These are phyloP conservation scores for Tachyglossus aculeatus DNA, from an alignment of 2,797 vertebrate genomes.

Conservation along the genomic window DNA sequence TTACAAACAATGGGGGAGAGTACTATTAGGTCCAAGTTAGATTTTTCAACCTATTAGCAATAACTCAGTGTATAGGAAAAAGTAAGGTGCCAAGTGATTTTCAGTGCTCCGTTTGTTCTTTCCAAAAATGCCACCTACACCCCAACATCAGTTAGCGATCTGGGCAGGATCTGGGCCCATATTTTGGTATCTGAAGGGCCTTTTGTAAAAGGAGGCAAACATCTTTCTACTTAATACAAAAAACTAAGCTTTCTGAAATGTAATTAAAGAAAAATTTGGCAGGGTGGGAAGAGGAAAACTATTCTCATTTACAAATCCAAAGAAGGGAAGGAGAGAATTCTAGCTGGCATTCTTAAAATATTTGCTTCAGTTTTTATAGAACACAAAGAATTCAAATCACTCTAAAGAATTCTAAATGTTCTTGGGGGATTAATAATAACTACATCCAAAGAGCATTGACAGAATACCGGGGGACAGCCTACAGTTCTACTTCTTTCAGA, in stretches of 20 bases:
- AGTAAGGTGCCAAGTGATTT: neutral
- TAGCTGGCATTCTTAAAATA: no score
- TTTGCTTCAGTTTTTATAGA: no score
- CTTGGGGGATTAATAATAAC: no score
- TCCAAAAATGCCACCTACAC: neutral
- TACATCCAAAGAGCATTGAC: no score
- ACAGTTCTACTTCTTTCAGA: no score
- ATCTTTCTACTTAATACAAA: neutral
- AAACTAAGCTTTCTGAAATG: neutral
- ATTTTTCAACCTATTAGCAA: neutral
- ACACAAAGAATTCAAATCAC: no score
- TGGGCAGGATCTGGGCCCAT: neutral
- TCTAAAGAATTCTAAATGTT: no score
- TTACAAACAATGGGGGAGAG: accelerated
- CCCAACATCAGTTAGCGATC: neutral
- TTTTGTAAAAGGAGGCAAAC: neutral
- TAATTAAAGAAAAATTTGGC: neutral
- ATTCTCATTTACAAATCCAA: no score
- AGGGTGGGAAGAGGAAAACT: neutral
- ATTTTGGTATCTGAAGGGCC: neutral
- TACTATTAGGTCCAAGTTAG: neutral
- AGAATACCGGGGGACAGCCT: no score
- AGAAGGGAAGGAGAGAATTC: no score
- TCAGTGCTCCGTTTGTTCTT: neutral
- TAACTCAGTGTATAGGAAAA: neutral